These are phyloP conservation scores for Agrochola lota DNA, from an alignment of 2,888 invertebrate genomes.

Conservation along the genomic window DNA sequence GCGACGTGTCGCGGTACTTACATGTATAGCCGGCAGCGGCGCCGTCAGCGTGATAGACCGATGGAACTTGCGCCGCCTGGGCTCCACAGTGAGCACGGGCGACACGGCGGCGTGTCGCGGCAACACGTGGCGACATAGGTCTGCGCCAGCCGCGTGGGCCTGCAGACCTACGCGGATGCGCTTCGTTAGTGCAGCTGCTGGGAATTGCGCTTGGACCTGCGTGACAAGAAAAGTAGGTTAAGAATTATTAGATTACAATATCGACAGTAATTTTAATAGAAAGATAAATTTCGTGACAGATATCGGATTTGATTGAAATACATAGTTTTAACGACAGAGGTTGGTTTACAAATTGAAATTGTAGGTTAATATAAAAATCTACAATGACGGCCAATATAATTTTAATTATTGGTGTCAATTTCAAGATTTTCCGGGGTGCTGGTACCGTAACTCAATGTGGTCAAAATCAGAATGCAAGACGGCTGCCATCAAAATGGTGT, in stretches of 20 bases:
- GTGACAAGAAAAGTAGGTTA: fast-evolving
- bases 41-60: constrained; percentile 99
- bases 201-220: constrained; percentile 95
- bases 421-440: neutral
- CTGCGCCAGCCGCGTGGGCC: constrained; percentile 98
- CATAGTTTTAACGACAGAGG: neutral
- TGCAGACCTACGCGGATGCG: constrained; percentile 99
- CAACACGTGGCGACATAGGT: constrained; percentile 95
- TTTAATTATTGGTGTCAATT: neutral
- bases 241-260: neutral
- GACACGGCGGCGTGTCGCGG: constrained; percentile 99
- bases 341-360: neutral
- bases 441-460: neutral
- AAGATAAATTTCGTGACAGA: neutral
- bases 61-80: constrained; percentile 99
- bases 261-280: neutral
- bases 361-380: neutral
- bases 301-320: neutral
- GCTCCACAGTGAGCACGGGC: constrained; percentile 99
- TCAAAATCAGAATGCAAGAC: neutral
- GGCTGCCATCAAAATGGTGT: neutral
- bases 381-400: neutral
- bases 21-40: constrained; percentile 92
- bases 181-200: constrained; percentile 99
- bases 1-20: constrained; percentile 96